Percentiles rank a stretch among this genome's conserved stretches.
Evolutionary conservation across 1,140 invertebrate species (phyloP).

Genomic region (Drosophila setifemur): DNA sequence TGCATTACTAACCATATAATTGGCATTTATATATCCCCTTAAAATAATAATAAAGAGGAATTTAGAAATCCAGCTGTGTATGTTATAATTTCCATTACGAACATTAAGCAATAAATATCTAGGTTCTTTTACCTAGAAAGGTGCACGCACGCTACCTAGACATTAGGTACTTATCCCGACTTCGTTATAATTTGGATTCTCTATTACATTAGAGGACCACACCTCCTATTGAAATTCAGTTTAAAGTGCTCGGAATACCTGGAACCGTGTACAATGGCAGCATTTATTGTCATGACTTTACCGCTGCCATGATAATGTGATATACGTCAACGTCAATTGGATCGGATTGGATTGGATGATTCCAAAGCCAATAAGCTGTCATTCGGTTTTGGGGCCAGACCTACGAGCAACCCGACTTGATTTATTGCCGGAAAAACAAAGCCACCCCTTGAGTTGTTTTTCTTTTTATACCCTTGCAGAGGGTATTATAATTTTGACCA

Average conservation of each 20-base stretch:
- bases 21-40: too few relatives aligned
- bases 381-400: constrained; percentile 65
- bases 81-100: too few relatives aligned
- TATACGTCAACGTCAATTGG: constrained; percentile 78
- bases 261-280: constrained; percentile 34
- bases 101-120: too few relatives aligned
- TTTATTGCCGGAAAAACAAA: constrained; percentile 76
- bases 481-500: too few relatives aligned
- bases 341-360: constrained; percentile 67
- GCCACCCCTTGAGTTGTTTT: constrained; percentile 60
- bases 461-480: too few relatives aligned
- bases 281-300: constrained; percentile 71
- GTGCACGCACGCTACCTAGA: too few relatives aligned
- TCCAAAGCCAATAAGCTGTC: constrained; percentile 75
- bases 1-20: too few relatives aligned
- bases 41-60: too few relatives aligned
- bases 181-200: constrained; percentile 8
- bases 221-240: constrained; percentile 37
- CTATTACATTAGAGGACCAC: background rate
- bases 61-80: too few relatives aligned
- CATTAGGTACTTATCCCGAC: constrained; percentile 1
- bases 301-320: constrained; percentile 75
- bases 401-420: constrained; percentile 54
- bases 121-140: too few relatives aligned
- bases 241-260: constrained; percentile 61